Percentiles rank a stretch among this genome's conserved stretches.
Evolutionary conservation across 2,113 vertebrate species (phyloP).

Genomic region (Megaceryle maxima): DNA sequence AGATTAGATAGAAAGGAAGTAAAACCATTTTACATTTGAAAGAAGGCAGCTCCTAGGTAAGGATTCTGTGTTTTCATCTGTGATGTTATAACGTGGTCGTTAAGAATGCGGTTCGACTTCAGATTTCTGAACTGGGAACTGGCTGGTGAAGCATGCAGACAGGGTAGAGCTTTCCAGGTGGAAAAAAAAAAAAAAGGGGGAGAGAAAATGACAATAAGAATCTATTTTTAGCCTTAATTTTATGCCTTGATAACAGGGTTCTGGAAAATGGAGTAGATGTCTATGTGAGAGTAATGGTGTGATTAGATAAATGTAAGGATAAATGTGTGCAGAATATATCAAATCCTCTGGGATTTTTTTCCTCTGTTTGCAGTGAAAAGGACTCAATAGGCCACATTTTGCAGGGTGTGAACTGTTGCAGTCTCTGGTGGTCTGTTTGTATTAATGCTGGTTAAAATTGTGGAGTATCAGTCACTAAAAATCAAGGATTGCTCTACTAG

Average conservation of each 20-base stretch:
- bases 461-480: constrained; percentile 30
- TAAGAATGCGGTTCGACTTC: not conserved
- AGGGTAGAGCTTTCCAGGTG: constrained; percentile 61
- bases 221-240: constrained; percentile 69
- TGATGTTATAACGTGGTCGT: not conserved
- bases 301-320: constrained; percentile 9
- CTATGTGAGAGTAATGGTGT: constrained; percentile 36
- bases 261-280: constrained; percentile 58
- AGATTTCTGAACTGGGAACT: constrained; percentile 32
- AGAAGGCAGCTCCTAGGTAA: constrained; percentile 81
- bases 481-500: not conserved
- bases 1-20: constrained; percentile 76
- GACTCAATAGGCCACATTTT: constrained; percentile 79
- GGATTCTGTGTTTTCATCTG: constrained; percentile 49
- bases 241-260: constrained; percentile 11
- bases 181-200: not conserved
- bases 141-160: constrained; percentile 27
- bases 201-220: constrained; percentile 49
- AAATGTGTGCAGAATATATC: constrained; percentile 27
- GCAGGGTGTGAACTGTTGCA: constrained; percentile 80
- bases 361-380: constrained; percentile 55
- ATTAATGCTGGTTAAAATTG: constrained; percentile 48
- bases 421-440: constrained; percentile 34
- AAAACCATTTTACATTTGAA: constrained; percentile 74
- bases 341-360: constrained; percentile 42